Evolutionary conservation across 2,888 invertebrate genomes (phyloP), one percentile per base, ranked within the genome.

Genomic region (Ophion slaviceki): DNA sequence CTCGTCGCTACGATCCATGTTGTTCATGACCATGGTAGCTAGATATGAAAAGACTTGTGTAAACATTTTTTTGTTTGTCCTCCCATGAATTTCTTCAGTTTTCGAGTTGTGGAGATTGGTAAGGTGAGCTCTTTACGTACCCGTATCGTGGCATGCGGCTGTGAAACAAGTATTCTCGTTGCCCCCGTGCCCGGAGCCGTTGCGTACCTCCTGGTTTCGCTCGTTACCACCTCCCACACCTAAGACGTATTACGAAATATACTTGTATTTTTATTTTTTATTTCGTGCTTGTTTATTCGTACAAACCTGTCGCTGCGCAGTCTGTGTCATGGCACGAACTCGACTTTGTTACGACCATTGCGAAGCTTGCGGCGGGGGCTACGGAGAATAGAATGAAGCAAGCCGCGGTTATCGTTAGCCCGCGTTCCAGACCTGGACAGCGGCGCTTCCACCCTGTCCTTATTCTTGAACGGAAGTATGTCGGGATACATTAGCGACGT

Each of bases 381-480:
- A 96, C 94, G 82, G 96, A 95, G 87, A 96, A 94, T 61, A 96
- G 95, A 78, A 96, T 93, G 84, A 96, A 96, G 87, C 96, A 95
- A 71, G 96, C 94, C 85, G 96, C 94, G 66, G 96, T 94, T 84
- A 96, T 94, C 84, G 96, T 96, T 89, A 97, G 94, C 67, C 96
- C 95, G 89, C 40, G 7, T 40, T 40, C 7, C 40, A 97, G 94
- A 87, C 96, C 95, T 62, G 96, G 97, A 88, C 5, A 8, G 8
- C 97, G 95, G 86, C 97, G 95, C 89, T 96, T 96, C 97, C 97
- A 97, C 97, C 97, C 97, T 94, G 96, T 96, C 90, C 97, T 97
- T 94, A 97, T 97, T 95, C 97, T 97, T 94, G 64, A 95, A 95
- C 80, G 85, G 88, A 87, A 82, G 86, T 17, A 2, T 45, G 0